Percentiles rank a stretch among this genome's conserved stretches.
Evolutionary conservation across 2,888 invertebrate genomes (phyloP).

Genomic region (Coecobrya sp.): DNA sequence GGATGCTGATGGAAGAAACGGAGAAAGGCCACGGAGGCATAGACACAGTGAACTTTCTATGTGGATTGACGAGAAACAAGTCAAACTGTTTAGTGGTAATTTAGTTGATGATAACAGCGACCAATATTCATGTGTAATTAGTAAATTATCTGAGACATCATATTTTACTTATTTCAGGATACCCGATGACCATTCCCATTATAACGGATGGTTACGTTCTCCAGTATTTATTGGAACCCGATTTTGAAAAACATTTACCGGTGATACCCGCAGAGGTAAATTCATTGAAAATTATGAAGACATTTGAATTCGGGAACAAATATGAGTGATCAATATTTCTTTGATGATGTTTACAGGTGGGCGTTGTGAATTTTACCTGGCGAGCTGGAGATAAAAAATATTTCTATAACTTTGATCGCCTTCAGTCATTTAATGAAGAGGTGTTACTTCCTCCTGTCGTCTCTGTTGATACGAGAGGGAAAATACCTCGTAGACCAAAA

Average conservation of each 20-base stretch:
- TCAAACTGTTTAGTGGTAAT: constrained; percentile 96
- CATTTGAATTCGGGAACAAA: neutral
- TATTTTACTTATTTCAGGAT: constrained; percentile 89
- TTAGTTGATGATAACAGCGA: neutral
- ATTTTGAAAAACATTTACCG: constrained; percentile 96
- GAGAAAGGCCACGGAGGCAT: constrained; percentile 74
- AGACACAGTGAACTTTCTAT: constrained; percentile 87
- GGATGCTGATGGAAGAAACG: constrained; percentile 20
- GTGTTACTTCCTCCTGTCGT: constrained; percentile 95
- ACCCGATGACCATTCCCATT: constrained; percentile 96
- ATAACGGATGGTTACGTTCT: constrained; percentile 95
- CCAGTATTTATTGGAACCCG: constrained; percentile 95
- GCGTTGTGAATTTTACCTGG: constrained; percentile 97
- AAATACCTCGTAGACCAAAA: constrained; percentile 95
- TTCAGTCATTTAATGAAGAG: constrained; percentile 94
- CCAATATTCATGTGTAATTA: neutral
- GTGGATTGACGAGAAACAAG: constrained; percentile 97
- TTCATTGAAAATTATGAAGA: neutral
- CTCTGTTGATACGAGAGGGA: constrained; percentile 95
- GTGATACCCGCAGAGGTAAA: constrained; percentile 96
- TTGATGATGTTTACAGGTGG: constrained; percentile 87
- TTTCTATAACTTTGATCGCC: constrained; percentile 94
- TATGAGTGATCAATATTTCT: neutral
- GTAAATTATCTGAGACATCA: neutral
- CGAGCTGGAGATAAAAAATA: constrained; percentile 90